A percentile compares a stretch with the other conserved stretches of the same genome.
These are phyloP conservation scores for Furcifer pardalis DNA, from an alignment of 2,797 vertebrate species.

Conservation along the genomic window DNA sequence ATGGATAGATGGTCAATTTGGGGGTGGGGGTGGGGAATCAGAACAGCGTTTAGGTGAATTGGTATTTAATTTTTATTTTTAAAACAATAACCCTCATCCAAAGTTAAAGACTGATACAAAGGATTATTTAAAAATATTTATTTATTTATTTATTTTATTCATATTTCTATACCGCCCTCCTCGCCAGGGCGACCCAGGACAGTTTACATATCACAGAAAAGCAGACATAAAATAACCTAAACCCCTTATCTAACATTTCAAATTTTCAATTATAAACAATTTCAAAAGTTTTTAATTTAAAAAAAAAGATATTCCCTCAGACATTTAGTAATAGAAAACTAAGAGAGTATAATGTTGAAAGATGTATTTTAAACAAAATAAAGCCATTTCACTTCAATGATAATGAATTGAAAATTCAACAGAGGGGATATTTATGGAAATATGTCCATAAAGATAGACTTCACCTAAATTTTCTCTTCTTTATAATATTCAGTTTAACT, in stretches of 20 bases:
- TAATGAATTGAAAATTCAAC: not conserved
- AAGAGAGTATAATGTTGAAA: not conserved
- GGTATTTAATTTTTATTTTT: constrained; percentile 36
- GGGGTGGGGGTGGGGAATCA: not conserved
- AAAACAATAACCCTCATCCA: not conserved
- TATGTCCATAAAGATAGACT: not conserved
- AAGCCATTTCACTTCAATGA: not conserved
- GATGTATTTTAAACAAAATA: not conserved
- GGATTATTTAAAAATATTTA: constrained; percentile 3
- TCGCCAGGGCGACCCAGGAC: no score
- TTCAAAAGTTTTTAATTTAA: no score
- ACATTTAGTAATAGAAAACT: not conserved
- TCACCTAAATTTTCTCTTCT: not conserved
- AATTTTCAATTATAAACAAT: no score
- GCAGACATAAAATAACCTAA: no score
- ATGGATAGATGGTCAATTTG: not conserved
- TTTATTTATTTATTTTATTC: no score
- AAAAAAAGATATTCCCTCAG: not conserved
- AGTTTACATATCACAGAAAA: no score
- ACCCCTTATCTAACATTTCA: no score
- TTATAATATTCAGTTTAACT: not conserved
- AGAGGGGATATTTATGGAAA: not conserved
- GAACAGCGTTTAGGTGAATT: constrained; percentile 17
- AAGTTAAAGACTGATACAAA: not conserved
- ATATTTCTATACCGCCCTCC: no score